Conservation (phyloP, 2,888 invertebrate species). For the Synanthedon tipuliformis region DNA sequence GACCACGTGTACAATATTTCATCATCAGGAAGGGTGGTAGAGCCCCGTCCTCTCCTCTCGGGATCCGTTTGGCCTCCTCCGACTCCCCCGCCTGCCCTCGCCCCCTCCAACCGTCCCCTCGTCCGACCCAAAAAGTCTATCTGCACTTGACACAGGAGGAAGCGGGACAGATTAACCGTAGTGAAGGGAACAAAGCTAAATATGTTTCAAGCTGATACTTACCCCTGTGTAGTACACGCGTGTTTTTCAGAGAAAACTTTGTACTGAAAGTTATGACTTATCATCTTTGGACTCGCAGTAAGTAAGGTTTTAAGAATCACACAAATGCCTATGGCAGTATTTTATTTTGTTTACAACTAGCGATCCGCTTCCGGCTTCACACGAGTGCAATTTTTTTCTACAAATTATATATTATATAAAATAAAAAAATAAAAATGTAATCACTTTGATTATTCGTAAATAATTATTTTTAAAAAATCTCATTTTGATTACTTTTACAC, state of each 20-base stretch:
- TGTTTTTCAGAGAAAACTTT: conserved; percentile 23
- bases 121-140: conserved; percentile 66
- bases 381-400: no score
- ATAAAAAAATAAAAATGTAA: no score
- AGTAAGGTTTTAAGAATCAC: no score
- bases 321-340: no score
- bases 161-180: conserved; percentile 70
- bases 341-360: no score
- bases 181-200: conserved; percentile 70
- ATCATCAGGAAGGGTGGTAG: conserved; percentile 70
- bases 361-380: no score
- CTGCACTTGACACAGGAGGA: conserved; percentile 70
- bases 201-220: conserved; percentile 68
- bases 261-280: not conserved
- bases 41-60: conserved; percentile 26
- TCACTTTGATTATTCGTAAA: no score
- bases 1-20: conserved; percentile 81
- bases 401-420: no score
- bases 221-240: conserved; percentile 39
- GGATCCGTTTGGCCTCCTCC: conserved; percentile 16
- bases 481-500: no score
- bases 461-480: no score
- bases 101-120: conserved; percentile 17
- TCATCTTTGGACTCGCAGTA: no score
- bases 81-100: conserved; percentile 13